phyloP scores from a whole-genome alignment of 2,888 invertebrate species.

The Rhaphigaster nebulosa region DNA sequence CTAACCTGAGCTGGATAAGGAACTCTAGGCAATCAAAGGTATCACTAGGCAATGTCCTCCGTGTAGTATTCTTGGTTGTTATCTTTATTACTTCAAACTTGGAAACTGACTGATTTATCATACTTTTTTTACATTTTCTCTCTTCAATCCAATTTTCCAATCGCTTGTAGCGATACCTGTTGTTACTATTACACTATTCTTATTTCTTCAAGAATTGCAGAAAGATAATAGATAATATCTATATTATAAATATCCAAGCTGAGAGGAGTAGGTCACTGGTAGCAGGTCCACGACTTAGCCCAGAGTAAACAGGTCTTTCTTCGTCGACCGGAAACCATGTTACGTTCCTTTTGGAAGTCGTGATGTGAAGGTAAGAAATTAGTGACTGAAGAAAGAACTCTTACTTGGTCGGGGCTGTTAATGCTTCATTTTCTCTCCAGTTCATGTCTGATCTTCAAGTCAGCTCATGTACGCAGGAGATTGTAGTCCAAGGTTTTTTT shows the following conservation, averaged over 20 bases:
- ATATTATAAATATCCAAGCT: no score
- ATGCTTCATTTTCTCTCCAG: constrained; percentile 22
- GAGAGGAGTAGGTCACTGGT: neutral
- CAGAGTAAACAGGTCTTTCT: neutral
- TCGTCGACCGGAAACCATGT: constrained; percentile 16
- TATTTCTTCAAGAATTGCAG: neutral
- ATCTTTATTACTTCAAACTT: no score
- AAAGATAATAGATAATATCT: no score
- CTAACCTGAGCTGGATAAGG: no score
- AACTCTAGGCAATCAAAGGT: no score
- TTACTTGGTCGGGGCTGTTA: neutral
- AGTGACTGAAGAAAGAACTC: constrained; percentile 1
- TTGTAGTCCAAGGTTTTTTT: neutral
- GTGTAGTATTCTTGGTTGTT: no score
- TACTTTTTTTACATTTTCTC: no score
- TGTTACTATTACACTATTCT: no score
- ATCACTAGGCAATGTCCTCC: no score
- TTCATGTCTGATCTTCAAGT: neutral
- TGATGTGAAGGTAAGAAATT: constrained; percentile 46
- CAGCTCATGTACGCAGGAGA: neutral
- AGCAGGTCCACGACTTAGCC: neutral
- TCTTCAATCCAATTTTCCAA: no score
- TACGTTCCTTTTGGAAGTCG: constrained; percentile 41
- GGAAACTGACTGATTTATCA: no score
- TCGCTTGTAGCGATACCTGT: no score